Evolutionary conservation across 2,888 invertebrate genomes (phyloP), one percentile per base, ranked within the genome.

Genomic region (Erebia ligea): DNA sequence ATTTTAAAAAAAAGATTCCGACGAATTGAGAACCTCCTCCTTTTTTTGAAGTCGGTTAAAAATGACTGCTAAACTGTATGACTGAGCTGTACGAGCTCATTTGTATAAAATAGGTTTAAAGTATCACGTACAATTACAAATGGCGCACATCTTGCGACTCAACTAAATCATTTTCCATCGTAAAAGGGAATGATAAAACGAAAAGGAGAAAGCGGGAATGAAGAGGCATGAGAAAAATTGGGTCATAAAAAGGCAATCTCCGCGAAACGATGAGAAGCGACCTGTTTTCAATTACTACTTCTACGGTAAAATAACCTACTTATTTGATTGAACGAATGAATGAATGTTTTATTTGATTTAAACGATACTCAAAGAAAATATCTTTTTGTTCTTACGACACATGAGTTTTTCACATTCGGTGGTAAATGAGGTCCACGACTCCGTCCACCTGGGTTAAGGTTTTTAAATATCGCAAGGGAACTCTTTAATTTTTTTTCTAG

Each of bases 241-340:
- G 86, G 83, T 81, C 85, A 84, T 89, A 89, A 90, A 89, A 86
- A 85, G 84, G 86, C 86, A 85, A 88, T 87, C 84, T 84, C 82
- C 80, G 85, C 84, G 80, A 82, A 83, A 82, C 83, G 84, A 85
- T 87, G 86, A 73, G 66, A 73, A 63, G 66, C 68, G 68, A 69
- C 66, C 71, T 68, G 87, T 84, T 88, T 88, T 87, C 87, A 88
- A 89, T 89, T 87, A 88, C 79, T 67, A 67, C 67, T 67, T 67
- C 58, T 58, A 67, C 58, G 57, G 25, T 54, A 56, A 42, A 54
- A 56, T 9, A 45, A 56, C 56, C 65, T 45, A 56, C 56, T 54
- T 45, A 66, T 66, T 56, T 56, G 64, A 54, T 40, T 64, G 64
- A 64, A 50, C 17, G 48, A 40, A 58, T 34, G 57, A 58, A 45